A percentile compares a stretch with the other conserved stretches of the same genome.
Conservation (phyloP, 1,140 invertebrate species). For the Eriocheir sinensis region DNA sequence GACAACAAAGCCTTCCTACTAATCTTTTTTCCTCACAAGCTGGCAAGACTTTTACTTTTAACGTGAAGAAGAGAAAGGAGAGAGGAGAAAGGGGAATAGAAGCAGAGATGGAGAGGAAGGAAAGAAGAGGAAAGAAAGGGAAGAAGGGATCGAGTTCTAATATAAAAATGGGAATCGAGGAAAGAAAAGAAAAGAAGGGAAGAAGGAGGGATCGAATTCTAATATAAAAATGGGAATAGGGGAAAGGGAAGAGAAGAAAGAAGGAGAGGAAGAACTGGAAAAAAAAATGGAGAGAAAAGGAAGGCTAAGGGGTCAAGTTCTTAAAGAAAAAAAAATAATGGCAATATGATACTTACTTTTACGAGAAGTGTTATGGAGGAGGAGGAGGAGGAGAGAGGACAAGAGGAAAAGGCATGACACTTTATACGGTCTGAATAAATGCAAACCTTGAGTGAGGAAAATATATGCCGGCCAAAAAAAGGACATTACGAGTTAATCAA, state of each 20-base stretch:
- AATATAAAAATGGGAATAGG: too few species aligned
- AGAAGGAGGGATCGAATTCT: background rate
- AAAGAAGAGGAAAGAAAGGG: background rate
- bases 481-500: too few species aligned
- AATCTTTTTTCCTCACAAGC: background rate
- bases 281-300: too few species aligned
- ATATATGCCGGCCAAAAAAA: background rate
- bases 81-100: background rate
- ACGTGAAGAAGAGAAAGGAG: background rate
- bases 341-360: too few species aligned
- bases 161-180: background rate
- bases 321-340: background rate
- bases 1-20: background rate
- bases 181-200: background rate
- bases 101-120: background rate
- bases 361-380: background rate
- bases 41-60: too few species aligned
- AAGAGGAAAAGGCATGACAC: too few species aligned
- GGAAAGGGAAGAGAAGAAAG: too few species aligned
- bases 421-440: too few species aligned
- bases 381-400: background rate
- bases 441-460: too few species aligned
- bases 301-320: too few species aligned
- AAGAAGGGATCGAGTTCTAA: too few species aligned
- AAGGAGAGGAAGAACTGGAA: too few species aligned